phyloP scores from a whole-genome alignment of 2,888 invertebrate species.

The Dynastes maya region DNA sequence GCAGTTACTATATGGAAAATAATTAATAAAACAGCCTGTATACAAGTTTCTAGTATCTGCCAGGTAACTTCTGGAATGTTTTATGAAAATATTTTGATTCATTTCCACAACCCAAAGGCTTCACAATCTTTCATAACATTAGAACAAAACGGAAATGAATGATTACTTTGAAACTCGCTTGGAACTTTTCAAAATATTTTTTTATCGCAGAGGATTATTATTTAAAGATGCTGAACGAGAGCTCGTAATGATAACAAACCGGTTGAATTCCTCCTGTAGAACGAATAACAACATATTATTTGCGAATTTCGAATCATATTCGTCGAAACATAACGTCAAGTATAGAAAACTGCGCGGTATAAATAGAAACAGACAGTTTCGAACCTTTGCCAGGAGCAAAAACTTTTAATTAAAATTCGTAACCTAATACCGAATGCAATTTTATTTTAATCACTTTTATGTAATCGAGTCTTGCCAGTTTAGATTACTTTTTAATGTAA shows the following conservation, averaged over 20 bases:
- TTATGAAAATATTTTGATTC: too few relatives aligned
- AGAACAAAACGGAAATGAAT: too few relatives aligned
- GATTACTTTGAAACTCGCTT: too few relatives aligned
- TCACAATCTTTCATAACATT: too few relatives aligned
- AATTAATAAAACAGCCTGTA: too few relatives aligned
- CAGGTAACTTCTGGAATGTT: too few relatives aligned
- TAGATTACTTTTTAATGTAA: slow-evolving; percentile 10
- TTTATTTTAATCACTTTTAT: slow-evolving; percentile 25
- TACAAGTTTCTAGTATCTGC: too few relatives aligned
- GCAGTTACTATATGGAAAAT: too few relatives aligned
- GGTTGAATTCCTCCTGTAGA: not conserved
- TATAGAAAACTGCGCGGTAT: not conserved
- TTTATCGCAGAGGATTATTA: too few relatives aligned
- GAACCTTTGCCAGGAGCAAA: slow-evolving; percentile 1
- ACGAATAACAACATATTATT: not conserved
- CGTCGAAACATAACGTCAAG: not conserved
- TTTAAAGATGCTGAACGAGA: not conserved
- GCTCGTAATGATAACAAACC: not conserved
- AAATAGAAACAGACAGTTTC: not conserved
- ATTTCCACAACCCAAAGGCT: too few relatives aligned
- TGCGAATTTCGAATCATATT: not conserved
- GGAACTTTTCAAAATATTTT: too few relatives aligned
- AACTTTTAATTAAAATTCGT: slow-evolving; percentile 17
- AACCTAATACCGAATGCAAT: not conserved
- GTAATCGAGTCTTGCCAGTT: slow-evolving; percentile 2